Conservation (phyloP, 37 sponge, comb jelly and placozoan genomes). For the Haliclona indistincta region DNA sequence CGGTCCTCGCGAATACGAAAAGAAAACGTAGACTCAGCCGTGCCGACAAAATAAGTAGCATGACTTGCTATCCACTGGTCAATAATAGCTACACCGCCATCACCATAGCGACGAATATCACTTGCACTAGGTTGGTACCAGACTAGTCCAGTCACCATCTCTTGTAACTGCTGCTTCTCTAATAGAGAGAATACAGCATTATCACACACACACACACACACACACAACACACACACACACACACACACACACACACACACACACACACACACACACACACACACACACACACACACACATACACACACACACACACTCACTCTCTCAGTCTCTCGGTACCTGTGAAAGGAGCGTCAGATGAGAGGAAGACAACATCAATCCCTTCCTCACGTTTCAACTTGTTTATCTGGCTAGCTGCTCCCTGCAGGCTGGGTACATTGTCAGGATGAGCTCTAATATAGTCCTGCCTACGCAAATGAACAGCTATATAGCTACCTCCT, state of each 20-base stretch:
- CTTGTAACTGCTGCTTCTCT: neutral
- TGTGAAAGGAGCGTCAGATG: slow-evolving; percentile 75
- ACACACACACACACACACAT: slow-evolving; percentile 1
- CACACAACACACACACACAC: no score
- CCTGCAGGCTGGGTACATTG: slow-evolving; percentile 77
- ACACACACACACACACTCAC: slow-evolving; percentile 6
- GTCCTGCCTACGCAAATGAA: slow-evolving; percentile 78
- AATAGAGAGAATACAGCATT: neutral
- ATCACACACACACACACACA: no score
- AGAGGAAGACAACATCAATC: slow-evolving; percentile 74
- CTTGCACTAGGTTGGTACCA: slow-evolving; percentile 60
- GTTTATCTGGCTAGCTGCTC: slow-evolving; percentile 75
- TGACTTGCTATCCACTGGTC: slow-evolving; percentile 97
- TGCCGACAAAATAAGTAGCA: slow-evolving; percentile 60
- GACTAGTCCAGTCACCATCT: slow-evolving; percentile 40
- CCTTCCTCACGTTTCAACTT: slow-evolving; percentile 37
- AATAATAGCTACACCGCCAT: slow-evolving; percentile 91
- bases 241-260: slow-evolving; percentile 6
- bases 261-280: neutral
- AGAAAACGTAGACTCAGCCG: slow-evolving; percentile 88
- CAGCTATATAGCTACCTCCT: slow-evolving; percentile 80
- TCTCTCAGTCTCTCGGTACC: slow-evolving; percentile 23
- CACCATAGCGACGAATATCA: slow-evolving; percentile 36
- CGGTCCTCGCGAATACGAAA: slow-evolving; percentile 94
- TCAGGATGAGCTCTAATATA: slow-evolving; percentile 42